phyloP scores from a whole-genome alignment of 1,140 invertebrate genomes.

The Epicauta chinensis region DNA sequence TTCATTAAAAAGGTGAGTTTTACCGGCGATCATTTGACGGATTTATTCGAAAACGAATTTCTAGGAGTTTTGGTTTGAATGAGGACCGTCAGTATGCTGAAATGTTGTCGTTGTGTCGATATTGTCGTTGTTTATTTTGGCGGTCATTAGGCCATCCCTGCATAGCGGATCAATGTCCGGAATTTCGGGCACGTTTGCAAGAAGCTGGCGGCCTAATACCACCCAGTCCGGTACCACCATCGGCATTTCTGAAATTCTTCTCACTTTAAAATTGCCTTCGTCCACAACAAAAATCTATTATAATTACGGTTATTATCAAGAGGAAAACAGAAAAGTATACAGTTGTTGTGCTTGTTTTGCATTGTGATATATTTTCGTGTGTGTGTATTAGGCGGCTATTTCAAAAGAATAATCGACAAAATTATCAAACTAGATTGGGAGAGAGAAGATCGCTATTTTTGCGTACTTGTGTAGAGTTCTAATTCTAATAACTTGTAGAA shows the following conservation, averaged over 20 bases:
- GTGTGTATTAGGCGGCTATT: too few species aligned
- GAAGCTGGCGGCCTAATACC: conserved; percentile 72
- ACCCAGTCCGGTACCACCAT: conserved; percentile 77
- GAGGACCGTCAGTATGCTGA: conserved; percentile 89
- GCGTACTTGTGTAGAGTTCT: too few species aligned
- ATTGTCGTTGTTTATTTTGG: conserved; percentile 97
- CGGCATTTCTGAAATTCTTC: conserved; percentile 86
- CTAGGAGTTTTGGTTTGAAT: conserved; percentile 77
- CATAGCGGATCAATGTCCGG: conserved; percentile 75
- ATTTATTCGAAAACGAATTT: conserved; percentile 3
- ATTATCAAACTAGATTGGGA: too few species aligned
- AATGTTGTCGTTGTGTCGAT: conserved; percentile 87
- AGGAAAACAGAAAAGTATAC: too few species aligned
- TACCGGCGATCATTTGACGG: background rate
- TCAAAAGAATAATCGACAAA: too few species aligned
- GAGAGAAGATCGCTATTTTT: too few species aligned
- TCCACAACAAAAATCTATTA: conserved; percentile 6
- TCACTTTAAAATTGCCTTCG: conserved; percentile 56
- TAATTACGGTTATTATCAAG: too few species aligned
- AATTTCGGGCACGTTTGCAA: conserved; percentile 69
- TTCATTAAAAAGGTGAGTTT: conserved; percentile 60
- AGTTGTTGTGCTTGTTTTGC: conserved; percentile 29
- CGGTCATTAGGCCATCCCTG: conserved; percentile 86
- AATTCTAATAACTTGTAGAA: too few species aligned
- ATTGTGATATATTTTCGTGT: conserved; percentile 31